phyloP scores from a whole-genome alignment of 2,113 vertebrate species.

The Todiramphus chloris region DNA sequence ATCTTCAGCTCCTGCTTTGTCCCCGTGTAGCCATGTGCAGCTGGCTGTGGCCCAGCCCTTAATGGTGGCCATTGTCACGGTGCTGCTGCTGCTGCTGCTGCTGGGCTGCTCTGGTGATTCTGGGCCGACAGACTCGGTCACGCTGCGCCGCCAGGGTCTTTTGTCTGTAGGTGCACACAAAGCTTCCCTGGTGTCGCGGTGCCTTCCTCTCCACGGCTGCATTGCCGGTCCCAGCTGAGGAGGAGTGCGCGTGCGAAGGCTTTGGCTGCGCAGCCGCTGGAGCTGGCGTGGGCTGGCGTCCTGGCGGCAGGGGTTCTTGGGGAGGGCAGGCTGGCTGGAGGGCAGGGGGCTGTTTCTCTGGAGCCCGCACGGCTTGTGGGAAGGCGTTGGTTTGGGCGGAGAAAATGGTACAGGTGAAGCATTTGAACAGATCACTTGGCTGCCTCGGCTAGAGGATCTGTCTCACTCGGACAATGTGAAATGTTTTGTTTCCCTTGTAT shows the following conservation, averaged over 20 bases:
- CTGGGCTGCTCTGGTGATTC: not conserved
- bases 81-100: not conserved
- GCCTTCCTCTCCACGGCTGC: not conserved
- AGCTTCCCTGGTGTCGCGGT: not conserved
- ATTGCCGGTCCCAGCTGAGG: not conserved
- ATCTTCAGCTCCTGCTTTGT: not conserved
- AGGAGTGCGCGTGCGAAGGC: not conserved
- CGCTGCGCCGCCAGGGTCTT: rapidly evolving
- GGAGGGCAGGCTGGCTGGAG: not conserved
- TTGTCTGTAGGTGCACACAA: not conserved
- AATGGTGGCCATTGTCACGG: rapidly evolving
- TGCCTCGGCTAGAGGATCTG: not conserved
- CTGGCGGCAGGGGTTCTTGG: not conserved
- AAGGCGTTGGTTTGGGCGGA: not conserved
- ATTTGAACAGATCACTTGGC: not conserved
- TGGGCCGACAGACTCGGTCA: rapidly evolving
- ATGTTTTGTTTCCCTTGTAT: not conserved
- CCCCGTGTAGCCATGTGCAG: not conserved
- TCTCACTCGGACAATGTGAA: not conserved
- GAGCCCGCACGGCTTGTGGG: not conserved
- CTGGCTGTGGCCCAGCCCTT: not conserved
- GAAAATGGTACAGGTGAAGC: not conserved
- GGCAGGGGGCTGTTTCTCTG: not conserved
- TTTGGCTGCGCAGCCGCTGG: not conserved
- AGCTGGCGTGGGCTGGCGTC: not conserved